phyloP scores from a whole-genome alignment of 2,113 vertebrate genomes.

The Orientallactaga bullata region DNA sequence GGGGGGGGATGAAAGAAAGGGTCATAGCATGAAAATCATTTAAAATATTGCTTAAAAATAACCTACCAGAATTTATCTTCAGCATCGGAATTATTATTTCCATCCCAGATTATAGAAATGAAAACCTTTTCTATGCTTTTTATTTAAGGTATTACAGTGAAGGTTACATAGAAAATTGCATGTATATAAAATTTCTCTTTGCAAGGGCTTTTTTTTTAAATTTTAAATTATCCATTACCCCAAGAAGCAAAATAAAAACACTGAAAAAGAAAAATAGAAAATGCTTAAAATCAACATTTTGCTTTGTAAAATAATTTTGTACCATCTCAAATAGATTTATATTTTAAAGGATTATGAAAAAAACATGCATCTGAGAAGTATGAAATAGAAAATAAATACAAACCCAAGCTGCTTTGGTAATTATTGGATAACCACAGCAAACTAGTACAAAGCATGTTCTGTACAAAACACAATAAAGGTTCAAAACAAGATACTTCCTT shows the following conservation, averaged over 20 bases:
- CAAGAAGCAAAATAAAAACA: not conserved
- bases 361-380: no score
- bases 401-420: no score
- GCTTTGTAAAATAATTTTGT: not conserved
- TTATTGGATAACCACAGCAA: no score
- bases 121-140: not conserved
- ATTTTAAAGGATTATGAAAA: no score
- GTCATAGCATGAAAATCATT: conserved; percentile 27
- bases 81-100: conserved; percentile 57
- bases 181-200: conserved; percentile 41
- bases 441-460: no score
- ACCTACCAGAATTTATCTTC: conserved; percentile 21
- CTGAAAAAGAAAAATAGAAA: not conserved
- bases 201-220: not conserved
- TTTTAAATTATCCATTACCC: not conserved
- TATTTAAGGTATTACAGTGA: not conserved
- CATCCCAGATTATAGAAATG: conserved; percentile 10
- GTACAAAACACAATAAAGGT: no score
- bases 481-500: no score
- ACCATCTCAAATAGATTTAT: no score
- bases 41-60: conserved; percentile 56
- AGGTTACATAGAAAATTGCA: not conserved
- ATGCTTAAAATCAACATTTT: not conserved
- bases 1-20: not conserved
- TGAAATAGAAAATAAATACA: no score